phyloP scores from a whole-genome alignment of 2,113 vertebrate species.

The Benitochromis conjunctus region DNA sequence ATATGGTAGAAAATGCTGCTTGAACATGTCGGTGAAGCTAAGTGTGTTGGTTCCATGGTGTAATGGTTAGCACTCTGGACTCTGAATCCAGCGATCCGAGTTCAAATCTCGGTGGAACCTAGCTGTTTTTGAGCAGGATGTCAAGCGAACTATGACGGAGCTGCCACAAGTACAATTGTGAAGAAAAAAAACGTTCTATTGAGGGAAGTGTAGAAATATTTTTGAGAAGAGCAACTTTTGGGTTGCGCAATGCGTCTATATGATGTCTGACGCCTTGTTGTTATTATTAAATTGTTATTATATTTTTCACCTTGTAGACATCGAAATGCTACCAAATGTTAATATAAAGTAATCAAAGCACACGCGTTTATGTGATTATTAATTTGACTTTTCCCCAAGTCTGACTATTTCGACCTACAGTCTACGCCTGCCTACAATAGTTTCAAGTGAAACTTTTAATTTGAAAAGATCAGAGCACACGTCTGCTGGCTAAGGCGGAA shows the following conservation, averaged over 20 bases:
- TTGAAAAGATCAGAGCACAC: not conserved
- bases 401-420: not conserved
- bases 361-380: not conserved
- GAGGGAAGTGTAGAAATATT: too few species aligned
- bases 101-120: constrained; percentile 78
- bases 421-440: not conserved
- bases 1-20: too few species aligned
- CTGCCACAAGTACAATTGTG: not conserved
- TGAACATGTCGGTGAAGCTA: rapidly evolving
- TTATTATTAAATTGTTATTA: too few species aligned
- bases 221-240: too few species aligned
- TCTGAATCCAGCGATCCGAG: constrained; percentile 80
- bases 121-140: not conserved
- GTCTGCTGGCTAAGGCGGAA: not conserved
- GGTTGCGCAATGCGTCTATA: not conserved
- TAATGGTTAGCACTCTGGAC: constrained; percentile 83
- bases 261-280: rapidly evolving
- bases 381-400: not conserved
- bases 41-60: constrained; percentile 67
- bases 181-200: too few species aligned
- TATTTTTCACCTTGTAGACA: not conserved
- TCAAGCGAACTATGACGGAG: not conserved
- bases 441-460: not conserved
- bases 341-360: not conserved
- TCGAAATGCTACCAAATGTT: not conserved